Percentiles rank a stretch among this genome's conserved stretches.
Conservation (phyloP, 2,113 vertebrate genomes). For the Gambusia affinis region DNA sequence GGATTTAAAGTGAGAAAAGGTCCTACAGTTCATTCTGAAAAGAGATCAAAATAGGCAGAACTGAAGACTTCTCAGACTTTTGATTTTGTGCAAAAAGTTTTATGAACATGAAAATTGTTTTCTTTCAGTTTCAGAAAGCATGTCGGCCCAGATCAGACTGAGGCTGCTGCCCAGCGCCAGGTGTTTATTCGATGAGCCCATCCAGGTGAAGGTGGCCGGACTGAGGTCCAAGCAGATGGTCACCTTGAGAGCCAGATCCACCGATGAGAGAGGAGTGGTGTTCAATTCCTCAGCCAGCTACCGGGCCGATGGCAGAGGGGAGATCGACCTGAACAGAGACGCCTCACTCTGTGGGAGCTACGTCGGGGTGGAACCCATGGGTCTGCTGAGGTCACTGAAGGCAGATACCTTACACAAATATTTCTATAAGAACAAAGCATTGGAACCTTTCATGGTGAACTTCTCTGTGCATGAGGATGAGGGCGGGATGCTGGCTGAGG, state of each 20-base stretch:
- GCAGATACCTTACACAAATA: background rate
- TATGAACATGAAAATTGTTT: too few species aligned
- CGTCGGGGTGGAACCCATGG: constrained; percentile 57
- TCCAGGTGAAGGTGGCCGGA: constrained; percentile 52
- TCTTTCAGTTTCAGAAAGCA: background rate
- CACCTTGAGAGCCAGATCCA: constrained; percentile 48
- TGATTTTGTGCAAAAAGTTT: too few species aligned
- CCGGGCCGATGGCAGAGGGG: constrained; percentile 38
- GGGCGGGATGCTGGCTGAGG: constrained; percentile 38
- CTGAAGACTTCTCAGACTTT: too few species aligned
- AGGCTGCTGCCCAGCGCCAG: constrained; percentile 53
- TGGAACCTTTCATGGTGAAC: constrained; percentile 44
- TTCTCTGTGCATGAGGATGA: constrained; percentile 54
- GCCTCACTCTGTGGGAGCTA: constrained; percentile 52
- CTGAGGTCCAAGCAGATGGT: constrained; percentile 61
- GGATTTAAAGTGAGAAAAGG: too few species aligned
- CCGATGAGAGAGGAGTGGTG: constrained; percentile 9
- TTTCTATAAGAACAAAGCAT: background rate
- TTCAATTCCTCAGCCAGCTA: constrained; percentile 54
- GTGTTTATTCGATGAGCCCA: constrained; percentile 57
- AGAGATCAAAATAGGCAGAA: too few species aligned
- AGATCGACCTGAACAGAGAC: constrained; percentile 50
- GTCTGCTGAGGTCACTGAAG: constrained; percentile 61
- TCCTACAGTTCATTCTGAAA: too few species aligned
- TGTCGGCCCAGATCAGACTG: constrained; percentile 29